Evolutionary conservation across 1,140 invertebrate species (phyloP), one percentile per base, ranked within the genome.

Genomic region (Pygmarrhopalites habei): DNA sequence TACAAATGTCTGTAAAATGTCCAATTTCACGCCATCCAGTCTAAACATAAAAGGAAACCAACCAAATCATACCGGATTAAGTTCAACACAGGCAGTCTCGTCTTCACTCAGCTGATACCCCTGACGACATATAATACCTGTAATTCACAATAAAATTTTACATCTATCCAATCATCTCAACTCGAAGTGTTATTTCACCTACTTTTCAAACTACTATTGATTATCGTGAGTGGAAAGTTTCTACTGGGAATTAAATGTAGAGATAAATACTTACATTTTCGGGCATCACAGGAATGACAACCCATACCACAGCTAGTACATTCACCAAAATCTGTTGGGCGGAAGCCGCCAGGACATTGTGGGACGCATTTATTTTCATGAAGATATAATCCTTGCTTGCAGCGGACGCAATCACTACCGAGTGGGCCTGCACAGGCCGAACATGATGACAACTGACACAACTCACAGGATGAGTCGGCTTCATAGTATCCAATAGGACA

Each of bases 321-420:
- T 53, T 87, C 87, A 1, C 87, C 87, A 70, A 82, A 87, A 35
- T 83, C 80, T 0, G 84, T 85, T 73, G 87, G 85, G 74, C 88
- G 89, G 74, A 87, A 89, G 21, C 87, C 87, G 74, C 87, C 83
- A 2, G 90, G 90, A 76, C 90, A 92, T 72, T 87, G 84, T 0
- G 86, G 83, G 70, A 88, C 83, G 72, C 90, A 93, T 73, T 89
- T 84, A 3, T 88, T 88, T 1, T 84, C 84, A 0, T 87, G 84
- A 29, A 92, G 75, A 72, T 86, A 83, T 85, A 85, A 89, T 14
- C 84, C 85, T 5, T 77, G 73, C 0, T 86, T 85, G 77, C 90
- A 94, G 15, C 82, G 84, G 0, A 91, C 86, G 75, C 90, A 93
- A 72, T 92, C 86, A 74, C 89, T 85, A 26, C 85, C 79, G 23